phyloP scores from a whole-genome alignment of 2,888 invertebrate species.

The Melanostoma scalare region DNA sequence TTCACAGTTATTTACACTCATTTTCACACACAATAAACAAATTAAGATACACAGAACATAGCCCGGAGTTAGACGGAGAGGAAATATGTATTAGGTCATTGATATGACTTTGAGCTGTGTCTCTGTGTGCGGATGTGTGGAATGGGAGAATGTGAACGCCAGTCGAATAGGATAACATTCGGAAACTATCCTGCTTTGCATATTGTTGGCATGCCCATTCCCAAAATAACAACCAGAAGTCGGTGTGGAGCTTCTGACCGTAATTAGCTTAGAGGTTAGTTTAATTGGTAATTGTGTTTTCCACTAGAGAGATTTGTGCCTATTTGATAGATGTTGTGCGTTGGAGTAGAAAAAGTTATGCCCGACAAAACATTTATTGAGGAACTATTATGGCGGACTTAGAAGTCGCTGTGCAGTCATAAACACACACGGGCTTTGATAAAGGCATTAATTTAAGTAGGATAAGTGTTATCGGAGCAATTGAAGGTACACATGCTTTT shows the following conservation, averaged over 20 bases:
- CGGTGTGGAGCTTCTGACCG: slow-evolving; percentile 20
- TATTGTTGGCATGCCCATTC: slow-evolving; percentile 28
- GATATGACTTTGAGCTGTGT: slow-evolving; percentile 30
- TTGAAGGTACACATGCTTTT: too few species aligned
- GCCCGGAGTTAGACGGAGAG: slow-evolving; percentile 3
- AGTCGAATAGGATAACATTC: slow-evolving; percentile 20
- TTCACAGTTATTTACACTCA: slow-evolving; percentile 44
- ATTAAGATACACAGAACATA: slow-evolving; percentile 28
- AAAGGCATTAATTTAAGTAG: too few species aligned
- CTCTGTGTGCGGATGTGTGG: too few species aligned
- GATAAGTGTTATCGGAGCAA: too few species aligned
- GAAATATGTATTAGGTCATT: slow-evolving; percentile 28
- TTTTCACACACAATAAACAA: slow-evolving; percentile 64
- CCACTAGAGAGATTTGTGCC: slow-evolving; percentile 52
- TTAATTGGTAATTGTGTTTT: slow-evolving; percentile 62
- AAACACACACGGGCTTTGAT: too few species aligned
- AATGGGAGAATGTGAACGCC: too few species aligned
- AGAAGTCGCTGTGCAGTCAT: too few species aligned
- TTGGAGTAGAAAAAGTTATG: slow-evolving; percentile 36
- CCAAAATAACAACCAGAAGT: slow-evolving; percentile 35
- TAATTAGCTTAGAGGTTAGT: slow-evolving; percentile 51
- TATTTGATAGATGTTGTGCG: slow-evolving; percentile 38
- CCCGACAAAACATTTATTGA: not conserved
- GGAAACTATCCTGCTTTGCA: slow-evolving; percentile 50
- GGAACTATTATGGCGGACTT: not conserved